Conservation (phyloP, 2,888 invertebrate genomes). For the Villa cingulata region DNA sequence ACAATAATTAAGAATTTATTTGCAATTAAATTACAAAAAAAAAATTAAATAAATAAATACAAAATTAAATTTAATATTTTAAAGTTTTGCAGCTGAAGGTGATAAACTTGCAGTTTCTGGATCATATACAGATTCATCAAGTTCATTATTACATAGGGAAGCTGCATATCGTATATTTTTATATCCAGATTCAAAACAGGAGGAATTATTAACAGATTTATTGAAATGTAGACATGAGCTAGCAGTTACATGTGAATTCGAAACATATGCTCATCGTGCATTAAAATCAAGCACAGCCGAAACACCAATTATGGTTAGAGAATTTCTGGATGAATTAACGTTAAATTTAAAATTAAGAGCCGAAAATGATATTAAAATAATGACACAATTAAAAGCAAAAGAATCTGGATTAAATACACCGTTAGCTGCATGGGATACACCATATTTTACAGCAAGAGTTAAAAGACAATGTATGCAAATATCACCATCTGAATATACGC, state of each 20-base stretch:
- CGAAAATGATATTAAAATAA: slow-evolving; percentile 55
- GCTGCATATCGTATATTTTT: slow-evolving; percentile 77
- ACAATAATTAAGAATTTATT: too few relatives aligned
- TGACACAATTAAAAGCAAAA: slow-evolving; percentile 57
- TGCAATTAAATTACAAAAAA: too few relatives aligned
- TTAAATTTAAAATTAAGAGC: slow-evolving; percentile 56
- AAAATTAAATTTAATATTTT: neutral
- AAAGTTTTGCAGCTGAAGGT: slow-evolving; percentile 49
- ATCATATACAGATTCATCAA: slow-evolving; percentile 69
- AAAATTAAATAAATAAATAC: neutral
- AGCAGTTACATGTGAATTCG: slow-evolving; percentile 79
- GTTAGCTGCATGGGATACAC: slow-evolving; percentile 71
- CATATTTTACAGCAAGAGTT: slow-evolving; percentile 65
- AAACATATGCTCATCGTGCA: slow-evolving; percentile 77
- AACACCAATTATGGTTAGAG: slow-evolving; percentile 59
- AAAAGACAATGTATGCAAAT: slow-evolving; percentile 57
- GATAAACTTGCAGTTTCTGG: slow-evolving; percentile 65
- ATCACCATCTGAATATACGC: slow-evolving; percentile 58
- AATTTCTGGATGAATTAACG: slow-evolving; percentile 67
- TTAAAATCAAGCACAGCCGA: slow-evolving; percentile 78
- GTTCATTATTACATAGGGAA: slow-evolving; percentile 63
- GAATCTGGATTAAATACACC: slow-evolving; percentile 23
- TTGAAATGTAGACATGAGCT: slow-evolving; percentile 62
- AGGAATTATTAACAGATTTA: slow-evolving; percentile 55
- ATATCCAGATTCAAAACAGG: slow-evolving; percentile 63